phyloP scores from a whole-genome alignment of 2,113 vertebrate genomes.

The Tetraodon nigroviridis region DNA sequence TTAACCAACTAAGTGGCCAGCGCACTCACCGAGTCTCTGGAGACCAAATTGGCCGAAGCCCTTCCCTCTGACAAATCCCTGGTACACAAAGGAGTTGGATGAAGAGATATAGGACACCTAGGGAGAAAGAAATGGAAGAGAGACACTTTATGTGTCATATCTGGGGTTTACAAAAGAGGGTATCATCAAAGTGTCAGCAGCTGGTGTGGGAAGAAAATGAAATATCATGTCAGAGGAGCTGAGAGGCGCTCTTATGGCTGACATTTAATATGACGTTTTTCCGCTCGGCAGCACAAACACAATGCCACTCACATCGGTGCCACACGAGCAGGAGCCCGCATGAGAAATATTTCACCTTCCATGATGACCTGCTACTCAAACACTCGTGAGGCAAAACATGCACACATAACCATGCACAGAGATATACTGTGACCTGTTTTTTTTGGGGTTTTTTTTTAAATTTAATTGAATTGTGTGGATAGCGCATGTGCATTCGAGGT shows the following conservation, averaged over 20 bases:
- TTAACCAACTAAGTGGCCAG: constrained; percentile 20
- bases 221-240: constrained; percentile 59
- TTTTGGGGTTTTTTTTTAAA: constrained; percentile 58
- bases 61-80: constrained; percentile 94
- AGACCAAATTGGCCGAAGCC: constrained; percentile 98
- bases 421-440: constrained; percentile 45
- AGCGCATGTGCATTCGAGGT: constrained; percentile 40
- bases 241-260: constrained; percentile 55
- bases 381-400: constrained; percentile 1
- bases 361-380: neutral
- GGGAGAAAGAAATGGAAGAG: constrained; percentile 45
- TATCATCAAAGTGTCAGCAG: constrained; percentile 67
- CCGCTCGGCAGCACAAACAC: constrained; percentile 45
- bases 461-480: constrained; percentile 64
- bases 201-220: constrained; percentile 52
- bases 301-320: constrained; percentile 14
- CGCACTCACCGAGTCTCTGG: constrained; percentile 88
- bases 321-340: neutral
- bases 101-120: constrained; percentile 92
- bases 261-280: constrained; percentile 63
- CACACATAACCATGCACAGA: constrained; percentile 5
- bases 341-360: constrained; percentile 13
- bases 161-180: constrained; percentile 46
- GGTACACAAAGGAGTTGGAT: constrained; percentile 92
- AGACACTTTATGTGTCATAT: constrained; percentile 57